Conservation (phyloP, 2,797 vertebrate genomes). For the Bradypodion pumilum region DNA sequence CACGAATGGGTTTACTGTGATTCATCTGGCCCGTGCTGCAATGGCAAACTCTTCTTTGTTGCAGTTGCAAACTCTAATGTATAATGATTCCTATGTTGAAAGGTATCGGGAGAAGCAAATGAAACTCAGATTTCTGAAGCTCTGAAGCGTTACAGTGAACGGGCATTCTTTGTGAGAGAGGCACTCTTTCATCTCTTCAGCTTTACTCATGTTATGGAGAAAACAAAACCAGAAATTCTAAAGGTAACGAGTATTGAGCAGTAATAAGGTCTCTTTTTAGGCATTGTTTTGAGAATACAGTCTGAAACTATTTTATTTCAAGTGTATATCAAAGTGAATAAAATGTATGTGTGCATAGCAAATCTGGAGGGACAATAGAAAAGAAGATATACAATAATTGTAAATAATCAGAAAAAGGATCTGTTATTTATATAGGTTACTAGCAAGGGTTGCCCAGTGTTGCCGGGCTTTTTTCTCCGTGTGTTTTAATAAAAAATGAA, state of each 20-base stretch:
- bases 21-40: too few species aligned
- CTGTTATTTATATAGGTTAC: not conserved
- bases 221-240: slow-evolving; percentile 94
- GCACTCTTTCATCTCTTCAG: slow-evolving; percentile 98
- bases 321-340: not conserved
- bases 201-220: slow-evolving; percentile 95
- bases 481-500: too few species aligned
- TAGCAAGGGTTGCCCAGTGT: too few species aligned
- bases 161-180: slow-evolving; percentile 96
- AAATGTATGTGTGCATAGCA: not conserved
- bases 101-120: slow-evolving; percentile 98
- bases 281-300: not conserved
- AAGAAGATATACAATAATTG: not conserved
- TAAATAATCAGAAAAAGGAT: not conserved
- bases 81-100: slow-evolving; percentile 45
- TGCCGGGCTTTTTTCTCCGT: too few species aligned
- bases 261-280: not conserved
- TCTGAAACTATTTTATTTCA: not conserved
- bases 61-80: not conserved
- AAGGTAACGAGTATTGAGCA: slow-evolving; percentile 80
- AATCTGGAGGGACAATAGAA: not conserved
- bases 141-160: slow-evolving; percentile 92
- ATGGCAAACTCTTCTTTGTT: too few species aligned
- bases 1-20: too few species aligned
- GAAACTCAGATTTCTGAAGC: slow-evolving; percentile 97